Evolutionary conservation across 2,113 vertebrate species (phyloP), one percentile per base, ranked within the genome.

Genomic region (Phalacrocorax pelagicus): DNA sequence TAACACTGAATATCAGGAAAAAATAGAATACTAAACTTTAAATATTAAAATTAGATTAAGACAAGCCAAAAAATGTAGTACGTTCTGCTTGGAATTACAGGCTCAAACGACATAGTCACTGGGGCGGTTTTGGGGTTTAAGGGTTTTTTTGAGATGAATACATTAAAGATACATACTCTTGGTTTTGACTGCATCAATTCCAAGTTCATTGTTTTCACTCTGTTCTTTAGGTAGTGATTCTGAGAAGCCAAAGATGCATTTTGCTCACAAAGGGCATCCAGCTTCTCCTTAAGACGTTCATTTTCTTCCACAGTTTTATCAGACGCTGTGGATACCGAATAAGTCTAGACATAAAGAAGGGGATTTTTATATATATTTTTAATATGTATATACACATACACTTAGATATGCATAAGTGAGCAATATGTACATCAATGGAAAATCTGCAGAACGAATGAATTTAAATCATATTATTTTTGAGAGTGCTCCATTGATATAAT

Each of bases 241-340:
- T 99, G 98, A 73, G 98, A 92, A 70, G 96, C 71, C 95, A 99
- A 97, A 95, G 96, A 98, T 24, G 98, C 96, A 86, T 99, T 99
- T 96, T 99, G 98, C 85, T 99, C 98, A 10, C 96, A 96, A 94
- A 99, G 95, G 77, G 93, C 92, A 96, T 97, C 93, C 77, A 98
- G 65, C 89, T 98, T 99, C 77, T 97, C 98, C 98, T 97, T 97
- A 58, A 98, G 92, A 90, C 67, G 65, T 74, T 97, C 95, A 47
- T 97, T 97, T 94, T 99, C 98, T 89, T 98, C 97, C 72, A 92
- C 49, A 40, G 27, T 74, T 93, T 94, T 95, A 67, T 59, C 34
- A 66, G 86, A 90, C 36, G 51, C 32, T 78, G 44, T 26, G 46
- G 73, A 83, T 38, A 89, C 54, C 46, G 72, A 90, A 52, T 83